Evolutionary conservation across 2,113 vertebrate species (phyloP), one percentile per base, ranked within the genome.

Genomic region (Apodemus sylvaticus): DNA sequence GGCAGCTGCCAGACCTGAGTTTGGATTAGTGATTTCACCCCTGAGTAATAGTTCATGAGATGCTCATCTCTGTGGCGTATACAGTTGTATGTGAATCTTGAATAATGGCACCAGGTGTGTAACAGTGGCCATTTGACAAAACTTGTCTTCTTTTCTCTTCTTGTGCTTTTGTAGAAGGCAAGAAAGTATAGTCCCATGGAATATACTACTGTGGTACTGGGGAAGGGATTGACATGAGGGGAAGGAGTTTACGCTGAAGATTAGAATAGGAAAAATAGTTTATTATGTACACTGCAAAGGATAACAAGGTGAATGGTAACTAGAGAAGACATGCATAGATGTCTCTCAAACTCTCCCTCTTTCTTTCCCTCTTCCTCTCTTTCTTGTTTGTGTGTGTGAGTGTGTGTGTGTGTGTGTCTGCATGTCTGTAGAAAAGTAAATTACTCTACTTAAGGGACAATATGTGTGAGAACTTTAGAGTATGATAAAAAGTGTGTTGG

Each of bases 91-190:
- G 3, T 0, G 13, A 51, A 39, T 58, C 8, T 29, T 76, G 24
- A 34, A 13, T 24, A 3, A 45, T n/a, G n/a, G n/a, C 26, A 14
- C 22, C 31, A 48, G 5, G 4, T n/a, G 20, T 2, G 4, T 13
- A 4, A 8, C 10, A 31, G 74, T 22, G 2, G 24, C 17, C 4
- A 0, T n/a, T 58, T 8, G 31, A 13, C 4, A 7, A 9, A 2
- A 1, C 31, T 68, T 55, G 0, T 4, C 45, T 45, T 45, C 13
- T 60, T 19, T 48, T 42, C 0, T 1, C 8, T 13, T 39, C 42
- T 71, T 6, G 7, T 45, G 1, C n/a, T 64, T 83, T 81, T 13
- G 19, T 68, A 16, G 60, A 60, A 29, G 70, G 22, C 48, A 62
- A 73, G 45, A 60, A 74, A 60, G 1, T 60, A 7, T 12, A 36